Evolutionary conservation across 1,140 invertebrate species (phyloP), one percentile per base, ranked within the genome.

Genomic region (Watersipora subatra): DNA sequence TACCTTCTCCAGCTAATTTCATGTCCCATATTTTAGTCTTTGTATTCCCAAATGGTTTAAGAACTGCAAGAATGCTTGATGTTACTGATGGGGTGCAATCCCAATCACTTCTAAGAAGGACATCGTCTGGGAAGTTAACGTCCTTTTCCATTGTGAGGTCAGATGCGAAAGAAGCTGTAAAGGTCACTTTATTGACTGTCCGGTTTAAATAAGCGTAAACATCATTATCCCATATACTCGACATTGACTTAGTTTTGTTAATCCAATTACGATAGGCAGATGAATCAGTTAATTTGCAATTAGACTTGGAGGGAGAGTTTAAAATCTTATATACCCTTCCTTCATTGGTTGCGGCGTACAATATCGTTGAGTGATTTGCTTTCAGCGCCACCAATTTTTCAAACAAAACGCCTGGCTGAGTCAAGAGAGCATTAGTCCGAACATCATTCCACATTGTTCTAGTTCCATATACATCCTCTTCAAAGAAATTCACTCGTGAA

Each of bases 401-500:
- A 28, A 59, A 59, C 22, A 59, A 7, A 12, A 22, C 58, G 7
- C 58, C 58, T 12, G 58, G 7, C 22, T 28, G 7, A 12, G 58
- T 25, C 58, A 59, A 28, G 22, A 59, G 22, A 24, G 58, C 7
- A 12, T 28, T 59, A 7, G 58, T 28, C 17, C 22, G 7, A 28
- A 59, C 58, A 24, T 24, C 58, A 59, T 59, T 59, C 58, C 58
- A 59, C 58, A 59, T 59, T 7, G 58, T 59, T 22, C 58, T 24
- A 17, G 7, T 25, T 7, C 58, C 58, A 17, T 59, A 24, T 12
- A 59, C 58, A 22, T 59, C 58, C 22, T 24, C 58, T 28, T 59
- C 58, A 28, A 59, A 59, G 22, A 59, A 59, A 22, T 59, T 59
- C 17, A 59, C 22, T 22, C 58, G 7, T 7, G 58, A 59, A 12